A percentile compares a stretch with the other conserved stretches of the same genome.
phyloP scores from a whole-genome alignment of 2,113 vertebrate genomes.

The Caranx melampygus region DNA sequence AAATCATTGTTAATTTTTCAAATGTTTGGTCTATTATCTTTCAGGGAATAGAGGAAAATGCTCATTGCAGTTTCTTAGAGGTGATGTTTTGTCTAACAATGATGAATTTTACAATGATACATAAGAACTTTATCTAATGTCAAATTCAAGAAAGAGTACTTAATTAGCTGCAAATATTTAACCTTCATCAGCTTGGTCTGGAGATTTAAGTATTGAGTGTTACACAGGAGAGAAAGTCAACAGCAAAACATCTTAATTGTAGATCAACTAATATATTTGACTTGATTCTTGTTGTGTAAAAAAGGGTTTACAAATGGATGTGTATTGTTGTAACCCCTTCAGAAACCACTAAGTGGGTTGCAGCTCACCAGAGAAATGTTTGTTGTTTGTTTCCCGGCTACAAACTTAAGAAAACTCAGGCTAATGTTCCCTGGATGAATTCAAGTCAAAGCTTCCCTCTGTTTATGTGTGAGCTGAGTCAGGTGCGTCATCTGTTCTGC shows the following conservation, averaged over 20 bases:
- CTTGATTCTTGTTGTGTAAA: no score
- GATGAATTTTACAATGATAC: no score
- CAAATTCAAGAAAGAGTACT: no score
- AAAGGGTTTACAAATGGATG: no score
- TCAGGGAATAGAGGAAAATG: background rate
- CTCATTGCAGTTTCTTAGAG: background rate
- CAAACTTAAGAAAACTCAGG: background rate
- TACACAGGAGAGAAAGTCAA: background rate
- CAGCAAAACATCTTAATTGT: background rate
- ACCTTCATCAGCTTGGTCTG: background rate
- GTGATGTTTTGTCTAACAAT: background rate
- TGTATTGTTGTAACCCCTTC: no score
- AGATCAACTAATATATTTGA: background rate
- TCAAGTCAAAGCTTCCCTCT: conserved; percentile 17
- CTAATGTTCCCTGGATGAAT: background rate
- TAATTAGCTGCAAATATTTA: no score
- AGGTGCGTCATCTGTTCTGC: conserved; percentile 55
- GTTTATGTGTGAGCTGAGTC: conserved; percentile 48
- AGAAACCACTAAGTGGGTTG: no score
- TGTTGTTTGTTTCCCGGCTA: no score
- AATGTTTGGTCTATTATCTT: background rate
- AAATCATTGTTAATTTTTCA: background rate
- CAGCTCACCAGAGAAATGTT: no score
- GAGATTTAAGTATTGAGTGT: background rate
- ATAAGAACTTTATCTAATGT: no score